A percentile compares a stretch with the other conserved stretches of the same genome.
These are phyloP conservation scores for Mesoligia furuncula DNA, from an alignment of 2,888 invertebrate genomes.

Conservation along the genomic window DNA sequence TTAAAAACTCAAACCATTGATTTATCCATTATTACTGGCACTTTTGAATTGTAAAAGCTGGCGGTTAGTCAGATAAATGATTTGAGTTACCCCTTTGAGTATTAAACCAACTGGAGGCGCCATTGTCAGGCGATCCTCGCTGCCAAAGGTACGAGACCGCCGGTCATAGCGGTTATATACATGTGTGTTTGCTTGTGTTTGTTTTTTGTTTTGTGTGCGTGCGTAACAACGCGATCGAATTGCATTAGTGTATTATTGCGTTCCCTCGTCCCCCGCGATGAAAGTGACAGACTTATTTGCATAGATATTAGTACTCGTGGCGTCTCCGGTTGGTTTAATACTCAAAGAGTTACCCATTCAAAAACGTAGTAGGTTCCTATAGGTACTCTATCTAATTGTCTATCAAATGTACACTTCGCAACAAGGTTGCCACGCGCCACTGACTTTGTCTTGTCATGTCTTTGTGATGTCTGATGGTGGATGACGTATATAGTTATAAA, in stretches of 20 bases:
- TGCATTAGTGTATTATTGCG: too few species aligned
- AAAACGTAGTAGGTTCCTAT: neutral
- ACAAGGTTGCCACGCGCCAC: slow-evolving; percentile 57
- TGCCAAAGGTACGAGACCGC: too few species aligned
- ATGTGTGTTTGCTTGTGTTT: too few species aligned
- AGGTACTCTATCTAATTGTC: slow-evolving; percentile 17
- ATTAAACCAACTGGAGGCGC: too few species aligned
- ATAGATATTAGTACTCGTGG: too few species aligned
- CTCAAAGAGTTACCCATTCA: neutral
- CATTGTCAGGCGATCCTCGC: too few species aligned
- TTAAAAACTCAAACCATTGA: neutral
- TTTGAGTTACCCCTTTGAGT: neutral
- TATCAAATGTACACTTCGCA: slow-evolving; percentile 12
- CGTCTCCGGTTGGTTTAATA: too few species aligned
- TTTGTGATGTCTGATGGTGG: neutral
- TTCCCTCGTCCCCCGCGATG: too few species aligned
- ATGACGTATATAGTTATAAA: slow-evolving; percentile 14
- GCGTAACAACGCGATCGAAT: too few species aligned
- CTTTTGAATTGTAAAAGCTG: neutral
- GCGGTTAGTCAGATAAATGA: neutral
- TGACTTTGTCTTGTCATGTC: slow-evolving; percentile 31
- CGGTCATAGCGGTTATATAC: too few species aligned
- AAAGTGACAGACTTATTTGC: too few species aligned
- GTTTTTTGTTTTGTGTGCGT: too few species aligned
- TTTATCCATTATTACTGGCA: neutral